Evolutionary conservation across 2,888 invertebrate species (phyloP).

Genomic region (Tenthredo scrophulariae): DNA sequence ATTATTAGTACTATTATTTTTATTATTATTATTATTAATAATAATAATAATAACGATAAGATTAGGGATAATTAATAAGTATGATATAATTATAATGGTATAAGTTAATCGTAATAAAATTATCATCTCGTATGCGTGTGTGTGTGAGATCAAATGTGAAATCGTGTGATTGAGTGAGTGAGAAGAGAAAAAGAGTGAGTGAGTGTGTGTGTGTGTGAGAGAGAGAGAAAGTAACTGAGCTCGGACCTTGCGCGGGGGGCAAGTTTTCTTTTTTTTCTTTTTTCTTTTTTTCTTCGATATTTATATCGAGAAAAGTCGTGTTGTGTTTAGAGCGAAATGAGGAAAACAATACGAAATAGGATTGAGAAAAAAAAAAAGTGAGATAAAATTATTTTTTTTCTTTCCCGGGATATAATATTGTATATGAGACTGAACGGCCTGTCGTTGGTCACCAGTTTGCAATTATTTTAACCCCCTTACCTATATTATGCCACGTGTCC

Average conservation of each 20-base stretch:
- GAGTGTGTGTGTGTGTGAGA: too few relatives aligned
- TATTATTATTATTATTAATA: background rate
- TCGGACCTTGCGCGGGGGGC: conserved; percentile 20
- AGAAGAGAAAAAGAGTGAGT: conserved; percentile 22
- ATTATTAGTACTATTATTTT: background rate
- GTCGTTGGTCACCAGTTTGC: conserved; percentile 73
- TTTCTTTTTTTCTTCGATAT: background rate
- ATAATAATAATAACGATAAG: conserved; percentile 4
- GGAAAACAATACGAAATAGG: background rate
- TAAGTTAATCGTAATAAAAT: conserved; percentile 28
- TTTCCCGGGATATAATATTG: background rate
- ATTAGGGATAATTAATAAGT: conserved; percentile 1
- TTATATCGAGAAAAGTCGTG: conserved; percentile 23
- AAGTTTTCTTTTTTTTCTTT: background rate
- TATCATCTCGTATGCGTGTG: conserved; percentile 25
- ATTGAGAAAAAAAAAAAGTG: background rate
- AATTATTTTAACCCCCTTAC: conserved; percentile 65
- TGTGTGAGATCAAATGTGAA: conserved; percentile 21
- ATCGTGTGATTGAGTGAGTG: conserved; percentile 32
- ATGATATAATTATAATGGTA: conserved; percentile 38
- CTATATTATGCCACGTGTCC: conserved; percentile 65
- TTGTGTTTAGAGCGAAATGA: conserved; percentile 39
- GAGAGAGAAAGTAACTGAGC: conserved; percentile 54
- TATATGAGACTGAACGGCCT: conserved; percentile 75
- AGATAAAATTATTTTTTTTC: conserved; percentile 43